Evolutionary conservation across 2,113 vertebrate species (phyloP), one percentile per base, ranked within the genome.

Genomic region (Sprattus sprattus): DNA sequence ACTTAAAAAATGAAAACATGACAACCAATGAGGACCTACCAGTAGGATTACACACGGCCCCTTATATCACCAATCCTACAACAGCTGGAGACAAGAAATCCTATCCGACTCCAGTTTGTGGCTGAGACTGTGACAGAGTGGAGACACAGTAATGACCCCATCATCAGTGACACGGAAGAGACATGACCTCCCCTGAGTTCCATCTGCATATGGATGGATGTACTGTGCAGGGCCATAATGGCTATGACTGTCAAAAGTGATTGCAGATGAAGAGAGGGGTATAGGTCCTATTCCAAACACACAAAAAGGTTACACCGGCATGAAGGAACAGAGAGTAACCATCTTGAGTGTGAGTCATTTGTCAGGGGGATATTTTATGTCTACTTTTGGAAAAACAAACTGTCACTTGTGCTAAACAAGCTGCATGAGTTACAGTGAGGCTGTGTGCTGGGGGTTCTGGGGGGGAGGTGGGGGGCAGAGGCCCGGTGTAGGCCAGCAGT

Each of bases 361-460:
- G 44, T 67, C 82, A 75, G 64, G 28, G 84, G 83, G 82, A 82
- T 81, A 86, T 84, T 82, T 87, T 39, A 88, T 71, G 25, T 87
- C 20, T 20, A 22, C 87, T 88, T 90, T 45, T 89, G 32, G 85
- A 81, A 60, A 71, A 90, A 83, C 47, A 85, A 84, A 85, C 87
- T 84, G 52, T 52, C 46, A 49, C 86, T 85, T 64, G 81, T 86
- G 88, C 86, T 87, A 91, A 90, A 91, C 87, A 89, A 82, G 78
- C 85, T 81, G 10, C 80, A 81, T 89, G 83, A 91, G 88, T 87
- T 57, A 90, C 88, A 49, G 85, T 84, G 91, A 92, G 89, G 84
- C 91, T 89, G 86, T 85, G 60, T 83, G 85, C 18, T 32, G 54
- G 54, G 54, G 54, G 90, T 39, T 39, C 39, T 89, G 84, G 87